Percentiles rank a stretch among this genome's conserved stretches.
phyloP scores from a whole-genome alignment of 2,888 invertebrate species.

The Zaprionus bogoriensis region DNA sequence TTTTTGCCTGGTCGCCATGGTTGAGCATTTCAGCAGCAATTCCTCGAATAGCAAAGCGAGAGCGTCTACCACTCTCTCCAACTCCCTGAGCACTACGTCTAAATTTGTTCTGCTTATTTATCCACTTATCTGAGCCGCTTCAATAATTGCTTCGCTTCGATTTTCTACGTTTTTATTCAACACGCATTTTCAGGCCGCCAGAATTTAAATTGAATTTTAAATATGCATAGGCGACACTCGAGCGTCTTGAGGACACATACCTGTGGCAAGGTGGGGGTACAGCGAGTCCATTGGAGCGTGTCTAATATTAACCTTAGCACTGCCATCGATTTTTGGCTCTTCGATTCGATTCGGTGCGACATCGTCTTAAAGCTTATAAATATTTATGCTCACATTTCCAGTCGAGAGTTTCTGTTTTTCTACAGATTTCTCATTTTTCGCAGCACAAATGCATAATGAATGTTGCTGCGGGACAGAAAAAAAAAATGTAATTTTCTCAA shows the following conservation, averaged over 20 bases:
- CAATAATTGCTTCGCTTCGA: slow-evolving; percentile 44
- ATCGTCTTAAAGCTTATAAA: slow-evolving; percentile 56
- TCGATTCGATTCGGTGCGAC: slow-evolving; percentile 24
- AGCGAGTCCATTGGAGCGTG: neutral
- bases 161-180: slow-evolving; percentile 33
- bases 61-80: neutral
- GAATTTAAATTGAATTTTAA: slow-evolving; percentile 74
- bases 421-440: neutral
- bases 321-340: slow-evolving; percentile 60
- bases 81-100: neutral
- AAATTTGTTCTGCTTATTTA: slow-evolving; percentile 13
- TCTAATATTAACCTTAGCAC: slow-evolving; percentile 36
- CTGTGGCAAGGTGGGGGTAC: slow-evolving; percentile 1
- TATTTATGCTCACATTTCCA: slow-evolving; percentile 52
- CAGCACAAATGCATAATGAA: slow-evolving; percentile 24
- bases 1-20: neutral
- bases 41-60: no score
- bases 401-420: slow-evolving; percentile 7
- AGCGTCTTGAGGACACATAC: neutral
- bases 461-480: neutral
- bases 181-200: slow-evolving; percentile 54
- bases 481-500: neutral
- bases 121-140: neutral
- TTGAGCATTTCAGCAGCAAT: no score
- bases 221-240: slow-evolving; percentile 55